Percentiles rank a stretch among this genome's conserved stretches.
phyloP scores from a whole-genome alignment of 2,888 invertebrate genomes.

The Drosophila rellima region DNA sequence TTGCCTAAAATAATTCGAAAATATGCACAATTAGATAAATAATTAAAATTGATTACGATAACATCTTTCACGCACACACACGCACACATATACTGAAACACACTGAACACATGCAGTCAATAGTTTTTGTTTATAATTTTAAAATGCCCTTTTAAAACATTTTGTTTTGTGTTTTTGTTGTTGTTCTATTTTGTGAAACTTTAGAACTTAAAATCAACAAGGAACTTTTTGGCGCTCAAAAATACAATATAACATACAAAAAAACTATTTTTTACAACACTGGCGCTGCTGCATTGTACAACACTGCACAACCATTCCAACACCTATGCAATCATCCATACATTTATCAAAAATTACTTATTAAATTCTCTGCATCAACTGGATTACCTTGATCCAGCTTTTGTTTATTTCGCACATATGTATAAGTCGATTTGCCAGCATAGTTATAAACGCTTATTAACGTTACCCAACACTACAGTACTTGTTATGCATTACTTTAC shows the following conservation, averaged over 20 bases:
- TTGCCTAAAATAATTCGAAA: constrained; percentile 67
- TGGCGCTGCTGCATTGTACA: constrained; percentile 47
- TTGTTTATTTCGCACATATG: constrained; percentile 24
- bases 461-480: constrained; percentile 69
- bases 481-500: constrained; percentile 56
- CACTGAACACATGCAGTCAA: constrained; percentile 82
- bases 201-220: constrained; percentile 82
- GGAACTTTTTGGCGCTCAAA: constrained; percentile 82
- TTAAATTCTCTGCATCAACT: constrained; percentile 37
- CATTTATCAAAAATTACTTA: constrained; percentile 46
- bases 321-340: constrained; percentile 34
- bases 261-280: constrained; percentile 61
- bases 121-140: constrained; percentile 48
- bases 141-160: constrained; percentile 79
- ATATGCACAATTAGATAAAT: constrained; percentile 70
- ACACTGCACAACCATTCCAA: constrained; percentile 50
- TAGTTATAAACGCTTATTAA: constrained; percentile 21
- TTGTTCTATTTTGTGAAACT: constrained; percentile 63
- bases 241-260: constrained; percentile 79
- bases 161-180: constrained; percentile 52
- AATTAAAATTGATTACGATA: constrained; percentile 68
- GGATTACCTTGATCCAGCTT: constrained; percentile 9
- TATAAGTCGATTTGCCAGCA: constrained; percentile 39
- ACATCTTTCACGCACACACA: constrained; percentile 38
- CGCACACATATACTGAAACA: constrained; percentile 40